A percentile compares a stretch with the other conserved stretches of the same genome.
These are phyloP conservation scores for Larimichthys polyactis DNA, from an alignment of 2,113 vertebrate genomes.

Conservation along the genomic window DNA sequence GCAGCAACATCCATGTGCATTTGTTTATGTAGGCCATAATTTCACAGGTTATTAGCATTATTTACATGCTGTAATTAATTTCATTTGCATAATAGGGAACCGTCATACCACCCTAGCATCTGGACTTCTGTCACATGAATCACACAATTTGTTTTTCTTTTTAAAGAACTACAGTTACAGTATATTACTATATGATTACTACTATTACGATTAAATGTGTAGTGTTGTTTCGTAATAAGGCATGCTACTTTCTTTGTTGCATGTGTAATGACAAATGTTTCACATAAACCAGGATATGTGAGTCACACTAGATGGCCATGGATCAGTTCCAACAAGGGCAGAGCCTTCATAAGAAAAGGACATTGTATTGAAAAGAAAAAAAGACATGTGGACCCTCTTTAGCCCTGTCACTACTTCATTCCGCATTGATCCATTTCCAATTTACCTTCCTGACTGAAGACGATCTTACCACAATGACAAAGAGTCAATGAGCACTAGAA, in stretches of 20 bases:
- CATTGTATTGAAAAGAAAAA: constrained; percentile 31
- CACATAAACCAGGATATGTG: constrained; percentile 1
- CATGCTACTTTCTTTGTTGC: background rate
- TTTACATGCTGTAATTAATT: constrained; percentile 5
- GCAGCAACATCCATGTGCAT: background rate
- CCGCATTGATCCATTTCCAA: constrained; percentile 62
- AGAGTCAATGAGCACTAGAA: constrained; percentile 49
- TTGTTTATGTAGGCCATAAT: background rate
- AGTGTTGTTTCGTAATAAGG: background rate
- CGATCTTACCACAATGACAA: constrained; percentile 50
- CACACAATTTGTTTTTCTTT: background rate
- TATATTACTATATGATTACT: background rate
- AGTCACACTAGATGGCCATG: background rate
- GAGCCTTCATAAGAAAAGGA: constrained; percentile 29
- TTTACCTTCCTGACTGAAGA: constrained; percentile 52
- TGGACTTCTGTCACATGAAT: background rate
- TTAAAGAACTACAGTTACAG: background rate
- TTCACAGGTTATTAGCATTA: background rate
- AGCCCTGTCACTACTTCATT: constrained; percentile 39
- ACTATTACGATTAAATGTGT: background rate
- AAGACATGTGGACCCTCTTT: constrained; percentile 39
- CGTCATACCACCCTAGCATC: background rate
- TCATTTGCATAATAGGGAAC: constrained; percentile 20
- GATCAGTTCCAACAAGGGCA: constrained; percentile 30
- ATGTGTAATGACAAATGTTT: background rate